phyloP scores from a whole-genome alignment of 2,888 invertebrate genomes.

The Glaucopsyche alexis region DNA sequence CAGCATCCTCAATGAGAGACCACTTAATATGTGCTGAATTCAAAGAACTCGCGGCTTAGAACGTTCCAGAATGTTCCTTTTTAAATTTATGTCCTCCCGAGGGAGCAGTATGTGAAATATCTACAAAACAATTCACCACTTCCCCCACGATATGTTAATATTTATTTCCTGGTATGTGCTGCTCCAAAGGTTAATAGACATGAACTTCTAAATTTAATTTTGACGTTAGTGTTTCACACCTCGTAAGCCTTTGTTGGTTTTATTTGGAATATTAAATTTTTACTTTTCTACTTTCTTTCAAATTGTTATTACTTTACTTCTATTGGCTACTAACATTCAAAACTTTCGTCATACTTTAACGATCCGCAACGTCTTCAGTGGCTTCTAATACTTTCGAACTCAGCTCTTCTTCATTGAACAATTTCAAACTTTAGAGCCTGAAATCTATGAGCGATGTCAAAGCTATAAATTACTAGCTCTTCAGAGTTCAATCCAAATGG shows the following conservation, averaged over 20 bases:
- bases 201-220: conserved; percentile 25
- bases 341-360: neutral
- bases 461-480: neutral
- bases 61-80: conserved; percentile 63
- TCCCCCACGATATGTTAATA: conserved; percentile 36
- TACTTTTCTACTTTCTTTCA: too few species aligned
- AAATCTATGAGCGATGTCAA: conserved; percentile 1
- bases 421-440: neutral
- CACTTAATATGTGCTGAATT: conserved; percentile 77
- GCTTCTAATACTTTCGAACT: neutral
- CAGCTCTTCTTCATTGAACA: neutral
- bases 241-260: neutral
- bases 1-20: conserved; percentile 68
- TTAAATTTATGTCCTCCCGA: conserved; percentile 65
- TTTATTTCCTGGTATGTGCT: conserved; percentile 36
- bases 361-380: neutral
- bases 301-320: too few species aligned
- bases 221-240: neutral
- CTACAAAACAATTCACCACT: conserved; percentile 49
- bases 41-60: conserved; percentile 59
- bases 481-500: neutral
- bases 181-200: conserved; percentile 19
- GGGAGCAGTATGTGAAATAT: conserved; percentile 61
- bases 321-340: too few species aligned
- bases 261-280: too few species aligned